These are phyloP conservation scores for Caenorhabditis doughertyi DNA, from an alignment of 2,888 invertebrate species.

Conservation along the genomic window DNA sequence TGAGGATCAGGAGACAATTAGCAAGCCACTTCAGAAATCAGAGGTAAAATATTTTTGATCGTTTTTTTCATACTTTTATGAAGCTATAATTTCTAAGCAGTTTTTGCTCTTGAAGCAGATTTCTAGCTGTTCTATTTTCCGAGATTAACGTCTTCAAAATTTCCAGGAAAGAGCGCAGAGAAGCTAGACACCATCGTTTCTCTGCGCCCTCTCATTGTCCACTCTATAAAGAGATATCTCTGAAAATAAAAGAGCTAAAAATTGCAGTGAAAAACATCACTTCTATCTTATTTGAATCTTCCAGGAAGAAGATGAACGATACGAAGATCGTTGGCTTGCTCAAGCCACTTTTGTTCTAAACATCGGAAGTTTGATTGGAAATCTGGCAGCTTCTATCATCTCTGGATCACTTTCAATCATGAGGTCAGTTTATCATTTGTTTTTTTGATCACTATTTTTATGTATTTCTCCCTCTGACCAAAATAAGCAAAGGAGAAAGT, in stretches of 20 bases:
- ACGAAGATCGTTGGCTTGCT: conserved; percentile 58
- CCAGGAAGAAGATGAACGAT: conserved; percentile 61
- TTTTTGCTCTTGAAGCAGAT: background rate
- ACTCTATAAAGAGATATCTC: too few species aligned
- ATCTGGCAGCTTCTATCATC: conserved; percentile 62
- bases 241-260: background rate
- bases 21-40: conserved; percentile 8
- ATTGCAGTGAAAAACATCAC: background rate
- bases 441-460: background rate
- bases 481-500: too few species aligned
- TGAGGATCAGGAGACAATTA: conserved; percentile 56
- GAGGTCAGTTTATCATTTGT: conserved; percentile 47
- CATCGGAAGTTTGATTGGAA: conserved; percentile 62
- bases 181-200: background rate
- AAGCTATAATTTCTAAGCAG: background rate
- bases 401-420: conserved; percentile 69
- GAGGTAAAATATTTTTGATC: background rate
- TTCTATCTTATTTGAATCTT: background rate
- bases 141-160: background rate
- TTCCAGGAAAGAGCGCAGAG: background rate
- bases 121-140: background rate
- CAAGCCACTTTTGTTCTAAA: conserved; percentile 61
- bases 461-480: background rate
- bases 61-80: too few species aligned
- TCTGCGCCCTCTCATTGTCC: background rate